Conservation (phyloP, 2,888 invertebrate species). For the Drosophila neonasuta region DNA sequence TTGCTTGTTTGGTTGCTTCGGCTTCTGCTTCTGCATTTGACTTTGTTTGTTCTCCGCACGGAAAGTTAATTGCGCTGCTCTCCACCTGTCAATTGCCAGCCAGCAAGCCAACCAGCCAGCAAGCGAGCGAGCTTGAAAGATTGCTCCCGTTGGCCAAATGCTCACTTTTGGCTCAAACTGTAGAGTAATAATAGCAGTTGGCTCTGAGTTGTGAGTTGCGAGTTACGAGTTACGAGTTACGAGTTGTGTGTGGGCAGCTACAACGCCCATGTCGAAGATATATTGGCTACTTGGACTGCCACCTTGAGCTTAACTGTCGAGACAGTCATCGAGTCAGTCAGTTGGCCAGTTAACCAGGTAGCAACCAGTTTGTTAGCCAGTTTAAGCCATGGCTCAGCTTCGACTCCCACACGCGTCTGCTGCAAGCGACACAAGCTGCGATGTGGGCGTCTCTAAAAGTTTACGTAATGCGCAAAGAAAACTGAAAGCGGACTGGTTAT, state of each 20-base stretch:
- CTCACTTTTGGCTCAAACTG: slow-evolving; percentile 19
- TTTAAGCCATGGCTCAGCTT: slow-evolving; percentile 43
- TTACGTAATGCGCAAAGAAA: slow-evolving; percentile 47
- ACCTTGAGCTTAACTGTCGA: slow-evolving; percentile 38
- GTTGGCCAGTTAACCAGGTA: slow-evolving; percentile 16
- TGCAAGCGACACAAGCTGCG: slow-evolving; percentile 2
- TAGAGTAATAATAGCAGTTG: neutral
- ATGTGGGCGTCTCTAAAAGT: slow-evolving; percentile 43
- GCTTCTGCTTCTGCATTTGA: slow-evolving; percentile 21
- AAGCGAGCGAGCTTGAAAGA: slow-evolving; percentile 30
- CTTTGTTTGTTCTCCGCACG: slow-evolving; percentile 22
- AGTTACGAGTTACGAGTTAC: neutral
- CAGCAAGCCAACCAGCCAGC: neutral
- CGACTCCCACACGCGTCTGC: slow-evolving; percentile 47
- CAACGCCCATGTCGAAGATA: slow-evolving; percentile 34
- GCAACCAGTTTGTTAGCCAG: slow-evolving; percentile 49
- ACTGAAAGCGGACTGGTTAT: slow-evolving; percentile 37
- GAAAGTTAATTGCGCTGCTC: slow-evolving; percentile 58
- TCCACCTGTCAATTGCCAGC: slow-evolving; percentile 55
- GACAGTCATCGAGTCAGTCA: neutral
- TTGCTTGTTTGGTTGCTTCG: slow-evolving; percentile 6
- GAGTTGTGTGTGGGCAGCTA: slow-evolving; percentile 39
- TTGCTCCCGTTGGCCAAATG: slow-evolving; percentile 36
- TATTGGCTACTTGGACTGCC: slow-evolving; percentile 23
- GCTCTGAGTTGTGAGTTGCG: neutral